Conservation (phyloP, 1,140 invertebrate species). For the Bathynomus jamesi region DNA sequence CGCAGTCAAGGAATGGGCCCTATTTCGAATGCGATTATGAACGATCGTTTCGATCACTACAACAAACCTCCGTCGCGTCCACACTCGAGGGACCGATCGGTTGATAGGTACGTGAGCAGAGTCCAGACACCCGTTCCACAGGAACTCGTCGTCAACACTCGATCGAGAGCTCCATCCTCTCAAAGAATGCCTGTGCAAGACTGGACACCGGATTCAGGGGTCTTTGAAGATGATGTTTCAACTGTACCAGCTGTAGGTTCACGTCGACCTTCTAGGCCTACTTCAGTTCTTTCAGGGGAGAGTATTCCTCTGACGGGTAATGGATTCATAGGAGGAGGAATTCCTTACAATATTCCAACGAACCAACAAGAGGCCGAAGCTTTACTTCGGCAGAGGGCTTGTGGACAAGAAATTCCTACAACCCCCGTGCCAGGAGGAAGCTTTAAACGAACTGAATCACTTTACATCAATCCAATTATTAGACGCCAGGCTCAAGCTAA, state of each 20-base stretch:
- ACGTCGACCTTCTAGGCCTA: slow-evolving; percentile 23
- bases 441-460: slow-evolving; percentile 71
- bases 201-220: slow-evolving; percentile 45
- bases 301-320: slow-evolving; percentile 27
- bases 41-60: slow-evolving; percentile 82
- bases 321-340: slow-evolving; percentile 31
- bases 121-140: slow-evolving; percentile 34
- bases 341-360: slow-evolving; percentile 44
- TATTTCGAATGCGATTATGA: slow-evolving; percentile 44
- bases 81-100: slow-evolving; percentile 75
- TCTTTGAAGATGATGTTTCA: slow-evolving; percentile 42
- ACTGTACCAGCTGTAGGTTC: slow-evolving; percentile 16
- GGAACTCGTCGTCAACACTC: slow-evolving; percentile 22
- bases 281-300: slow-evolving; percentile 24
- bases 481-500: slow-evolving; percentile 36
- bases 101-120: slow-evolving; percentile 59
- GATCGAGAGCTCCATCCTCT: slow-evolving; percentile 27
- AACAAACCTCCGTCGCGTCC: slow-evolving; percentile 74
- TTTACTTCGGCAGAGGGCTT: slow-evolving; percentile 58
- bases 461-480: slow-evolving; percentile 42
- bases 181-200: slow-evolving; percentile 33
- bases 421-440: slow-evolving; percentile 55
- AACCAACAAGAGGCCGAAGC: slow-evolving; percentile 63
- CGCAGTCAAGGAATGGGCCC: slow-evolving; percentile 42
- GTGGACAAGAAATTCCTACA: slow-evolving; percentile 80